Evolutionary conservation across 2,113 vertebrate genomes (phyloP).

Genomic region (Mola mola): DNA sequence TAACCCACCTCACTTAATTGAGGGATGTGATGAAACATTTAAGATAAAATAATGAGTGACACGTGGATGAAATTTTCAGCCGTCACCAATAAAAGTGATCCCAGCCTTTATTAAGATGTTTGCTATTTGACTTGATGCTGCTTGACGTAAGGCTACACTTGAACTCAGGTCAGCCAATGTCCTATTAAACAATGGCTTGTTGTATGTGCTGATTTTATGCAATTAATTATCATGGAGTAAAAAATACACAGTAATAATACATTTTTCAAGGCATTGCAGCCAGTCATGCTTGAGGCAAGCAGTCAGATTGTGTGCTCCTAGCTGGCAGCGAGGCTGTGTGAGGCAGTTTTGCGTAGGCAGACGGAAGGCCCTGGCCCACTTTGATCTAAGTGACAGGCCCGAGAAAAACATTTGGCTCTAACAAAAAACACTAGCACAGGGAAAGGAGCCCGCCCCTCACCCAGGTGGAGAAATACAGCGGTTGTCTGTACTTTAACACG

Average conservation of each 20-base stretch:
- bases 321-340: constrained; percentile 4
- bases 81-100: no score
- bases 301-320: not conserved
- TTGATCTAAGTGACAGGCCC: constrained; percentile 41
- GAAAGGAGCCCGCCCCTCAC: constrained; percentile 18
- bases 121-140: no score
- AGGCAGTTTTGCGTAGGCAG: constrained; percentile 1
- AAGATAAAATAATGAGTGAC: no score
- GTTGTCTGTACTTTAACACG: constrained; percentile 26
- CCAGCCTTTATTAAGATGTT: no score
- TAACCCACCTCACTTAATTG: no score
- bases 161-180: no score
- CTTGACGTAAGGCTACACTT: not conserved
- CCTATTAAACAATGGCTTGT: no score
- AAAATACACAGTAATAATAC: no score
- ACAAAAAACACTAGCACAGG: constrained; percentile 48
- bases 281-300: not conserved
- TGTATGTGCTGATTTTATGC: no score
- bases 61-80: no score
- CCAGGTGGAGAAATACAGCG: constrained; percentile 13
- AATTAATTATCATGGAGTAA: not conserved
- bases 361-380: constrained; percentile 14
- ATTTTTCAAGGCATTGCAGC: no score
- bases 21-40: no score
- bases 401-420: constrained; percentile 40